Evolutionary conservation across 1,140 invertebrate species (phyloP).

Genomic region (Venturia canescens): DNA sequence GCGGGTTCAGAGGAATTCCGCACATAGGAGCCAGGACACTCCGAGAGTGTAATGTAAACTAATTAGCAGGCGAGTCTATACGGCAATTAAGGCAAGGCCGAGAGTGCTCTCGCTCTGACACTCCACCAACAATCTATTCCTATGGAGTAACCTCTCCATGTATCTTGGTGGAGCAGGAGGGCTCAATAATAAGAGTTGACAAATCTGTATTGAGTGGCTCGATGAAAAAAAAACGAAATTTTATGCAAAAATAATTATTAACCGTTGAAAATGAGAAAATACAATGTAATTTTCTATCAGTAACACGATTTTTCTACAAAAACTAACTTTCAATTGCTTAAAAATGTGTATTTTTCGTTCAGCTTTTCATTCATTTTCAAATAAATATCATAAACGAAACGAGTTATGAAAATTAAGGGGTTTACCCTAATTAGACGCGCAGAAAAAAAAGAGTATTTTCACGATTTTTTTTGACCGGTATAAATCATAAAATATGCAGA

Average conservation of each 20-base stretch:
- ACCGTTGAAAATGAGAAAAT: not conserved
- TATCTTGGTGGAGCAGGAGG: constrained; percentile 27
- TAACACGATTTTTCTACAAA: too few species aligned
- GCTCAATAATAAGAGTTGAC: constrained; percentile 19
- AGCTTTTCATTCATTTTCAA: too few species aligned
- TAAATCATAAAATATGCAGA: too few species aligned
- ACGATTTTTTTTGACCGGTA: too few species aligned
- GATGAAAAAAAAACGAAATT: not conserved
- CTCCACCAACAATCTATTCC: constrained; percentile 56
- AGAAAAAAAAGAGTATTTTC: too few species aligned
- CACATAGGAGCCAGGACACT: constrained; percentile 59
- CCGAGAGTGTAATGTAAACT: constrained; percentile 76
- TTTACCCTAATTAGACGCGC: too few species aligned
- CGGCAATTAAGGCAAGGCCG: constrained; percentile 73
- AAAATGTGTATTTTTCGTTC: too few species aligned
- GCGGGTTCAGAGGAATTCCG: constrained; percentile 18
- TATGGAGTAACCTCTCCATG: constrained; percentile 19
- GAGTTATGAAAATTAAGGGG: too few species aligned
- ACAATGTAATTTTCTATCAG: not conserved
- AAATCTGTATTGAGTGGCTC: constrained; percentile 20
- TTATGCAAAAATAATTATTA: not conserved
- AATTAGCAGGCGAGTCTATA: constrained; percentile 75
- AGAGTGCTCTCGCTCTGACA: constrained; percentile 71
- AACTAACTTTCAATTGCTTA: too few species aligned
- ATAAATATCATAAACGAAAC: too few species aligned